Evolutionary conservation across 2,113 vertebrate genomes (phyloP).

Genomic region (Sarotherodon lohbergeri): DNA sequence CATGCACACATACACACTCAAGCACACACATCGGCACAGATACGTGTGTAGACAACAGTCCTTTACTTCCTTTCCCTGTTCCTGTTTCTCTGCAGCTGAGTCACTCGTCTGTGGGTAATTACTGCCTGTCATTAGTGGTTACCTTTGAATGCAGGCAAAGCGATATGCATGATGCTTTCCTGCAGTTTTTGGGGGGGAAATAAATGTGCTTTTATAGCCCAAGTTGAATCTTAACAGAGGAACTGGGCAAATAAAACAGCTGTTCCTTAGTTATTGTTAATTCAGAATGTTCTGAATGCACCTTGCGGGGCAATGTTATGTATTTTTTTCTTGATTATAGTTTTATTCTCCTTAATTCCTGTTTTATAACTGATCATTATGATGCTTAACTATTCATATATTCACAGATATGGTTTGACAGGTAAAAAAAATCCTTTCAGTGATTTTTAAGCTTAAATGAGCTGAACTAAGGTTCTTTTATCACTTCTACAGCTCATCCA

Average conservation of each 20-base stretch:
- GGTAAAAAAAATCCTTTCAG: neutral
- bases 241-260: neutral
- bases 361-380: neutral
- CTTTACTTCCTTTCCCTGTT: neutral
- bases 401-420: neutral
- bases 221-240: neutral
- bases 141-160: conserved; percentile 34
- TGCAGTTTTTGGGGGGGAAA: conserved; percentile 14
- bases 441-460: neutral
- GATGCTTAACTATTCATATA: neutral
- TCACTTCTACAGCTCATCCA: neutral
- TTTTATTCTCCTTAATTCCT: neutral
- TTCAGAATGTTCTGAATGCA: neutral
- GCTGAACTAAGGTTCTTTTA: neutral
- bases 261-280: conserved; percentile 12
- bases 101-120: conserved; percentile 42
- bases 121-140: conserved; percentile 41
- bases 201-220: neutral
- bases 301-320: neutral
- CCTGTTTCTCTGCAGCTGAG: conserved; percentile 2
- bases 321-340: neutral
- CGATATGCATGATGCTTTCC: conserved; percentile 18
- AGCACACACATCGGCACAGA: neutral
- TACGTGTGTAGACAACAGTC: neutral
- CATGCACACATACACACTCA: neutral